phyloP scores from a whole-genome alignment of 2,888 invertebrate genomes.

The Noctua janthe region DNA sequence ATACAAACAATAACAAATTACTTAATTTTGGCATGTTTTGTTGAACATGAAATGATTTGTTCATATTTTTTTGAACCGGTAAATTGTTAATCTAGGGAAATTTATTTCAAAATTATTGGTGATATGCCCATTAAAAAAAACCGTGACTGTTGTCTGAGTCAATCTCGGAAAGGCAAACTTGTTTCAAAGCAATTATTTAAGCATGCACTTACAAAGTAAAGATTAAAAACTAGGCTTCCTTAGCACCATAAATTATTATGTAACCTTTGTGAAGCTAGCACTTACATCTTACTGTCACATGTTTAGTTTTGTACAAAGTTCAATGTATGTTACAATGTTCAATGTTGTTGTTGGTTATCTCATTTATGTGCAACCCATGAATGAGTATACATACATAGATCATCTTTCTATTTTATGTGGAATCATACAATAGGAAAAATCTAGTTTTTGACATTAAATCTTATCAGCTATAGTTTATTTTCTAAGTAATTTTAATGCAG shows the following conservation, averaged over 20 bases:
- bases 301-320: conserved; percentile 40
- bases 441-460: background rate
- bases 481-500: conserved; percentile 14
- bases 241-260: conserved; percentile 21
- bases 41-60: background rate
- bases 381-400: background rate
- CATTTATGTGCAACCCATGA: conserved; percentile 15
- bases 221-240: background rate
- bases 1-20: background rate
- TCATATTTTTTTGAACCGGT: background rate
- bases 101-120: background rate
- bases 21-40: background rate
- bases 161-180: background rate
- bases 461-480: background rate
- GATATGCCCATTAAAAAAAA: background rate
- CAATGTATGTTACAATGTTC: conserved; percentile 23
- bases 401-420: background rate
- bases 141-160: background rate
- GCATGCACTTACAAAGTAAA: background rate
- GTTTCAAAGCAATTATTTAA: background rate
- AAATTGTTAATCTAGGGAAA: background rate
- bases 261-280: conserved; percentile 8
- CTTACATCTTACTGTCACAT: conserved; percentile 26
- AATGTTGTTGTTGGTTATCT: conserved; percentile 12
- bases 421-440: background rate